Evolutionary conservation across 1,140 invertebrate species (phyloP).

Genomic region (Leucophenga varia): DNA sequence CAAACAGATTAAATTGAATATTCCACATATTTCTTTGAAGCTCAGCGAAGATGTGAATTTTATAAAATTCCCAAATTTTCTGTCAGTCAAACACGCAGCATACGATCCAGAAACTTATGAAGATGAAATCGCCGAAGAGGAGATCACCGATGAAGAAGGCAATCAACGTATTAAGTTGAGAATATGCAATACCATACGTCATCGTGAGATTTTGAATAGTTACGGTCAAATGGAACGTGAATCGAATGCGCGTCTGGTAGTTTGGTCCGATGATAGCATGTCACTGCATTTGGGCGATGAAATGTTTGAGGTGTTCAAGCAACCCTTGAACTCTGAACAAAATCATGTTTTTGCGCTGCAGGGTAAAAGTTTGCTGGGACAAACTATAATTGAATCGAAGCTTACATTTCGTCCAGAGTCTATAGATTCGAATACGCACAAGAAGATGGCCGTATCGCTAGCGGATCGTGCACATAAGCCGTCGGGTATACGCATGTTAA

Average conservation of each 20-base stretch:
- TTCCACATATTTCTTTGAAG: too few species aligned
- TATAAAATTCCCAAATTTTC: constrained; percentile 91
- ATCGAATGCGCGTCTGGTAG: constrained; percentile 93
- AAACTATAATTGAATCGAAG: constrained; percentile 95
- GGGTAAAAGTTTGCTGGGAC: constrained; percentile 96
- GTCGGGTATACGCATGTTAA: constrained; percentile 93
- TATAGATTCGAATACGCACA: constrained; percentile 96
- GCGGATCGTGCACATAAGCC: constrained; percentile 95
- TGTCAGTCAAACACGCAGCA: constrained; percentile 90
- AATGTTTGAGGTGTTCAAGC: constrained; percentile 96
- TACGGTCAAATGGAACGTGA: constrained; percentile 83
- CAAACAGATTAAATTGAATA: too few species aligned
- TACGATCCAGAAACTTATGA: constrained; percentile 96
- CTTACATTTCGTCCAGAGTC: constrained; percentile 96
- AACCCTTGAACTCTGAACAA: constrained; percentile 84
- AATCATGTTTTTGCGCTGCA: constrained; percentile 96
- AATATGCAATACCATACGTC: constrained; percentile 97
- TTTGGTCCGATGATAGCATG: constrained; percentile 98
- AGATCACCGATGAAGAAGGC: constrained; percentile 97
- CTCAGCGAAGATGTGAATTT: too few species aligned
- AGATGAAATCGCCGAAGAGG: constrained; percentile 99
- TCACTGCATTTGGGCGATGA: constrained; percentile 96
- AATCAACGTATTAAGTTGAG: constrained; percentile 86
- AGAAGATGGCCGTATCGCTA: constrained; percentile 97
- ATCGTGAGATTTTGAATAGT: constrained; percentile 85